Conservation (phyloP, 2,888 invertebrate species). For the Eucera pruinosa region DNA sequence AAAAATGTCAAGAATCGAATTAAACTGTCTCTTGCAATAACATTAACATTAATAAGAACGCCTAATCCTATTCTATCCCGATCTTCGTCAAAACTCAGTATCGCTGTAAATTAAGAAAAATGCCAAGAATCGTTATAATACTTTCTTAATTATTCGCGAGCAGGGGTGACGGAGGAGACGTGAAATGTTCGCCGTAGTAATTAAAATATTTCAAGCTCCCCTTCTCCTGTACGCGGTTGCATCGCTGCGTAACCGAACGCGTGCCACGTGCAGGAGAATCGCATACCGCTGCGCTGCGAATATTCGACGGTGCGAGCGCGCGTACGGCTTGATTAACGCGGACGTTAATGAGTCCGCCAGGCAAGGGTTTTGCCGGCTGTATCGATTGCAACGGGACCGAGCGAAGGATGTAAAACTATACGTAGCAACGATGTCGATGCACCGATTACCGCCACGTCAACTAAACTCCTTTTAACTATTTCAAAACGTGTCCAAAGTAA, state of each 20-base stretch:
- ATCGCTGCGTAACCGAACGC: neutral
- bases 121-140: no score
- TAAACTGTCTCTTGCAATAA: no score
- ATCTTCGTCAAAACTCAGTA: no score
- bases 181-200: slow-evolving; percentile 67
- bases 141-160: slow-evolving; percentile 6
- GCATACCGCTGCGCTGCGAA: neutral
- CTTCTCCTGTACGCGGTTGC: neutral
- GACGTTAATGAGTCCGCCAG: slow-evolving; percentile 73
- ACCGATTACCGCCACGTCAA: no score
- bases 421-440: no score
- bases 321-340: slow-evolving; percentile 72
- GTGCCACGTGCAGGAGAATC: neutral
- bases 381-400: slow-evolving; percentile 72
- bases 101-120: no score
- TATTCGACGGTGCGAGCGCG: slow-evolving; percentile 11
- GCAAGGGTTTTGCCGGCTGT: slow-evolving; percentile 61
- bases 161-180: slow-evolving; percentile 68
- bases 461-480: no score
- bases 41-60: no score
- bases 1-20: no score
- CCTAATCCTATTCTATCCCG: no score
- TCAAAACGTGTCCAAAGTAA: no score
- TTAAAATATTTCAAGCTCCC: slow-evolving; percentile 73
- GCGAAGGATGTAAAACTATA: slow-evolving; percentile 42